Conservation (phyloP, 2,113 vertebrate genomes). For the Phylloscopus trochiloides region DNA sequence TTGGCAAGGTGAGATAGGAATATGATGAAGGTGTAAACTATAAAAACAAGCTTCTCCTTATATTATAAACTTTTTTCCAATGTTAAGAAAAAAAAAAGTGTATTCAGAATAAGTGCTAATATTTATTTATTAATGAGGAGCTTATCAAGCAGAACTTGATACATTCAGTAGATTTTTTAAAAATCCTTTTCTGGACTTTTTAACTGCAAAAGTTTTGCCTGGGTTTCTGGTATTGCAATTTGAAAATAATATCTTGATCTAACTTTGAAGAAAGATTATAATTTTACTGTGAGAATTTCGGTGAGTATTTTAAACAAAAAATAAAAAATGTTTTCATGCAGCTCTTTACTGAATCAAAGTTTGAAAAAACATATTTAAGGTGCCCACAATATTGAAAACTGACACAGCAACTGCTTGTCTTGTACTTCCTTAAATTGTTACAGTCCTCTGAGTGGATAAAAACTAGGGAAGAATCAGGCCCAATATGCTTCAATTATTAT, state of each 20-base stretch:
- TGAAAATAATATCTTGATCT: background rate
- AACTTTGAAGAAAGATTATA: background rate
- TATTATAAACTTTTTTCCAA: background rate
- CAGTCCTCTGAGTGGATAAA: background rate
- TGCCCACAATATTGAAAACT: background rate
- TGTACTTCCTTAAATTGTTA: background rate
- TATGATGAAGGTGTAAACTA: background rate
- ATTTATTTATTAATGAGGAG: background rate
- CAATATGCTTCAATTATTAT: background rate
- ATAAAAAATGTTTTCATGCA: background rate
- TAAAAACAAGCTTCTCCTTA: background rate
- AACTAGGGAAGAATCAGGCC: background rate
- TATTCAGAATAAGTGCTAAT: background rate
- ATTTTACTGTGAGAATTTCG: background rate
- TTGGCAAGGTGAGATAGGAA: background rate
- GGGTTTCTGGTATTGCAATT: background rate
- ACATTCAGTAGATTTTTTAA: background rate
- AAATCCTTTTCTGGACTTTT: background rate
- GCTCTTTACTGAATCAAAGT: background rate
- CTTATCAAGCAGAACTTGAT: background rate
- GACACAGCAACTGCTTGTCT: background rate
- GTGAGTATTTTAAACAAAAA: background rate
- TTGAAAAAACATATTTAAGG: background rate
- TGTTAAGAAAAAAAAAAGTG: rapidly evolving
- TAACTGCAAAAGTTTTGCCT: background rate